Evolutionary conservation across 2,113 vertebrate genomes (phyloP).

Genomic region (Arizona elegans): DNA sequence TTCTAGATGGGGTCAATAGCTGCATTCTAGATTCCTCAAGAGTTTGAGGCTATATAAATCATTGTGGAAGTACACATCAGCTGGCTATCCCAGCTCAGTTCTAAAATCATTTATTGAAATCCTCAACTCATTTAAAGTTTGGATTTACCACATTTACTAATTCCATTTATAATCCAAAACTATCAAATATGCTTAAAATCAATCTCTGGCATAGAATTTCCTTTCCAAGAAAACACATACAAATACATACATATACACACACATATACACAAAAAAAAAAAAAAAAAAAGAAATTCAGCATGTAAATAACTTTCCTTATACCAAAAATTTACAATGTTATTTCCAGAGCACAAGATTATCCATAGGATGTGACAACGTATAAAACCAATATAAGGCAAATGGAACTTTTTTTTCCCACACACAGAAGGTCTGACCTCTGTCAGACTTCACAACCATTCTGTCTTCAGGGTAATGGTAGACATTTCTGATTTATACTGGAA

Average conservation of each 20-base stretch:
- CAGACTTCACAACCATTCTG: not conserved
- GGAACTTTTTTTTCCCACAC: not conserved
- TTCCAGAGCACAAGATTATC: not conserved
- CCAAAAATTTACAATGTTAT: not conserved
- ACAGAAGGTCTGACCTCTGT: not conserved
- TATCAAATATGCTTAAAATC: not conserved
- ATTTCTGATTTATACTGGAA: not conserved
- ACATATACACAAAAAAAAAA: not conserved
- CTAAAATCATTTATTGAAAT: not conserved
- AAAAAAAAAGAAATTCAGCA: not conserved
- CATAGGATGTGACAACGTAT: not conserved
- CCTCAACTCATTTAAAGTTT: not conserved
- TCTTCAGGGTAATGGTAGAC: not conserved
- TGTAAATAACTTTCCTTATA: not conserved
- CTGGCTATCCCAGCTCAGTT: not conserved
- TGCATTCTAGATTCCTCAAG: not conserved
- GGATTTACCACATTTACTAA: not conserved
- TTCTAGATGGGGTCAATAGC: not conserved
- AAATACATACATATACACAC: not conserved
- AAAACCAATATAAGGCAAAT: not conserved
- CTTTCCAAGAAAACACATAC: not conserved
- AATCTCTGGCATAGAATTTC: not conserved
- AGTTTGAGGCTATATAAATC: not conserved
- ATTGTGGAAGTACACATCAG: not conserved
- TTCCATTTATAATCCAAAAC: not conserved